Evolutionary conservation across 2,888 invertebrate genomes (phyloP).

Genomic region (Arctia plantaginis): DNA sequence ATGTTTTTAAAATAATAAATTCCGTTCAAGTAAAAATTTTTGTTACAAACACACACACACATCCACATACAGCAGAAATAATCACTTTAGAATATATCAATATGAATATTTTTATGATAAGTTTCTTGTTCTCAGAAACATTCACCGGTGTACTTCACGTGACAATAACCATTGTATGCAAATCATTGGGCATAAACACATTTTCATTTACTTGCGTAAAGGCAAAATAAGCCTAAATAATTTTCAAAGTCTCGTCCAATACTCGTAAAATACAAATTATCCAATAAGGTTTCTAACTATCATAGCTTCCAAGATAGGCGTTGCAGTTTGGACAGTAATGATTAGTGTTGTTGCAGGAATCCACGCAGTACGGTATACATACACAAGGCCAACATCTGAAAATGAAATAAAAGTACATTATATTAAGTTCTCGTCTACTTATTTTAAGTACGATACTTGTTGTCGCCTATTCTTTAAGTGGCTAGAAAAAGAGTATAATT

Average conservation of each 20-base stretch:
- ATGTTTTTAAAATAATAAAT: neutral
- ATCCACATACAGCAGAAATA: neutral
- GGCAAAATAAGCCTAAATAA: neutral
- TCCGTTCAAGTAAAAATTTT: neutral
- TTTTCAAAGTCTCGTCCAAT: neutral
- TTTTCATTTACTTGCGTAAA: neutral
- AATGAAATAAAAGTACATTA: conserved; percentile 22
- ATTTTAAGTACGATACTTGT: neutral
- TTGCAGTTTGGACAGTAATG: conserved; percentile 86
- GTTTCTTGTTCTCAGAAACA: neutral
- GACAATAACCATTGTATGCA: too few relatives aligned
- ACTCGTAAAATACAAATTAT: neutral
- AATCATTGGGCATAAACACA: neutral
- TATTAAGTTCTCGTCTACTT: neutral
- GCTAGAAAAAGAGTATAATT: neutral
- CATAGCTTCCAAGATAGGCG: conserved; percentile 81
- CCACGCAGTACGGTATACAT: conserved; percentile 85
- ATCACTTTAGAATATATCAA: neutral
- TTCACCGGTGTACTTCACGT: neutral
- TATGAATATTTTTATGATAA: neutral
- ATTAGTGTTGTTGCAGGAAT: conserved; percentile 83
- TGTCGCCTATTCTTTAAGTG: neutral
- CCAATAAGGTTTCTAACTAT: neutral
- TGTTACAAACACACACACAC: neutral
- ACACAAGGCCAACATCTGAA: conserved; percentile 84